Evolutionary conservation across 2,797 vertebrate species (phyloP).

Genomic region (Notolepis coatsorum): DNA sequence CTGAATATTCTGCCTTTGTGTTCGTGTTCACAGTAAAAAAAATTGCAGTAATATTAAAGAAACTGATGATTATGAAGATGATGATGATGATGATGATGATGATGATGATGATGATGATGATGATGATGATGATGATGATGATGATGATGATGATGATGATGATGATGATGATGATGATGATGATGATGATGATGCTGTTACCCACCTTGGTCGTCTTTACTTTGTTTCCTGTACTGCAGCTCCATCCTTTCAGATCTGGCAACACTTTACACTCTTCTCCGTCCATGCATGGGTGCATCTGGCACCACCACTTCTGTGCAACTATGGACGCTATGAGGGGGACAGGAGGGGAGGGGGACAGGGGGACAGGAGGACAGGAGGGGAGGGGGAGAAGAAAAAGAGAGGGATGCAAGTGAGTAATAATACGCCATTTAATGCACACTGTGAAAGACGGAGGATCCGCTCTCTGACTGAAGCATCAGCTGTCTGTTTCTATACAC

Average conservation of each 20-base stretch:
- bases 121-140: too few relatives aligned
- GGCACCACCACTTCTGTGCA: constrained; percentile 99
- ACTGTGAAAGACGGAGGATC: neutral
- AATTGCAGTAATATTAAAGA: constrained; percentile 22
- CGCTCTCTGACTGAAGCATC: neutral
- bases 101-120: too few relatives aligned
- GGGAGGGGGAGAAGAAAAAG: constrained; percentile 20
- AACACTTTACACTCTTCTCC: constrained; percentile 97
- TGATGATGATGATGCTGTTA: too few relatives aligned
- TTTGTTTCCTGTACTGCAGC: constrained; percentile 97
- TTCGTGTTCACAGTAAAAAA: constrained; percentile 22
- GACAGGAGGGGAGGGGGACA: constrained; percentile 9
- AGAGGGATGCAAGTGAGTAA: constrained; percentile 1
- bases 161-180: too few relatives aligned
- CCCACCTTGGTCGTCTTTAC: constrained; percentile 97
- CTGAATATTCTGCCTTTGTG: constrained; percentile 28
- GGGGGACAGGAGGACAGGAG: neutral
- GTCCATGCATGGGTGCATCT: constrained; percentile 96
- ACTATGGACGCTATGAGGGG: constrained; percentile 90
- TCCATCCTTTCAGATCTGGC: constrained; percentile 97
- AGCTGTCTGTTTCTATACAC: constrained; percentile 16
- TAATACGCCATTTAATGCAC: neutral
- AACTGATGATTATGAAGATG: too few relatives aligned
- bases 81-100: too few relatives aligned
- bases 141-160: too few relatives aligned